phyloP scores from a whole-genome alignment of 2,888 invertebrate genomes.

The Elegia similella region DNA sequence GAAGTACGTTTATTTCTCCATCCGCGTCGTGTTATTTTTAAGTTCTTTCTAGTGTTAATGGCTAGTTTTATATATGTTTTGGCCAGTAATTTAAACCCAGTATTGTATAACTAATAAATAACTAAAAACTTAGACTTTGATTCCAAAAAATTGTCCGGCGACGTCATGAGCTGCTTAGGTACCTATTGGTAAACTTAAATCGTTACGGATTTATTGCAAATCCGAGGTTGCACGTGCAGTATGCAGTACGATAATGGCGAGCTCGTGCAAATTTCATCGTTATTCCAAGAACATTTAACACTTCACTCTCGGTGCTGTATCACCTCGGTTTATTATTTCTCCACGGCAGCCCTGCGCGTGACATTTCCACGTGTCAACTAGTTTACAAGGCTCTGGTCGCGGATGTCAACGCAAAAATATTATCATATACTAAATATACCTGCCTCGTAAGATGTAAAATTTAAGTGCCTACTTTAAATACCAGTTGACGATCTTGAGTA shows the following conservation, averaged over 20 bases:
- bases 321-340: constrained; percentile 15
- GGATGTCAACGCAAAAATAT: constrained; percentile 20
- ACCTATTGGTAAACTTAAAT: constrained; percentile 27
- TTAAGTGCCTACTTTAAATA: constrained; percentile 11
- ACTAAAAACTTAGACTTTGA: too few species aligned
- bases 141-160: too few species aligned
- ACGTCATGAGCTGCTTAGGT: constrained; percentile 9
- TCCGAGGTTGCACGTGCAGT: constrained; percentile 60
- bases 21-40: constrained; percentile 1
- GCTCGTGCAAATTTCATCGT: constrained; percentile 52
- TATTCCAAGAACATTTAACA: constrained; percentile 30
- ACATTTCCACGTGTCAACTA: constrained; percentile 20
- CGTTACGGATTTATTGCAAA: constrained; percentile 35
- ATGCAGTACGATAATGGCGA: constrained; percentile 50
- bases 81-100: too few species aligned
- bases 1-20: neutral
- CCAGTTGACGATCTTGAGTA: constrained; percentile 16
- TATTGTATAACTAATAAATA: too few species aligned
- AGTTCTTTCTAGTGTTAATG: neutral
- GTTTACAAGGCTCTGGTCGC: constrained; percentile 19
- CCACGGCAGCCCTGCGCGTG: constrained; percentile 6
- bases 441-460: constrained; percentile 10
- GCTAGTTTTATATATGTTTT: too few species aligned
- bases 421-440: constrained; percentile 6
- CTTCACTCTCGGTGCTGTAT: constrained; percentile 30